Conservation (phyloP, 2,888 invertebrate genomes). For the Nomada ruficornis region DNA sequence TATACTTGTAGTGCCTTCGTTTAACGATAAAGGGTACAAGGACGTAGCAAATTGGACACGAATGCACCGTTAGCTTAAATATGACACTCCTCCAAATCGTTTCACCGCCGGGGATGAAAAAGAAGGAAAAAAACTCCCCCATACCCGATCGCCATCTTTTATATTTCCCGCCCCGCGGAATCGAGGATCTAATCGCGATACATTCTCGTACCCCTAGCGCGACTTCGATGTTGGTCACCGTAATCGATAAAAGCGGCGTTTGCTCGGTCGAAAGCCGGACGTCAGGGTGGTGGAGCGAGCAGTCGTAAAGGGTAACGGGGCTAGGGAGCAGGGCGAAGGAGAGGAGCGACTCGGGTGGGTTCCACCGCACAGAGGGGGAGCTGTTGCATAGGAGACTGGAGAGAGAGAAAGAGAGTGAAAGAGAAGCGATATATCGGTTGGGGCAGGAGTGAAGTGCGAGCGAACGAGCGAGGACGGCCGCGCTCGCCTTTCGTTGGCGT, state of each 20-base stretch:
- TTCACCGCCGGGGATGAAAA: background rate
- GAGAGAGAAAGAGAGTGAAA: slow-evolving; percentile 14
- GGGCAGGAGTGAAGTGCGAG: slow-evolving; percentile 53
- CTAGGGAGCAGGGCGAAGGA: slow-evolving; percentile 23
- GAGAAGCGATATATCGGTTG: slow-evolving; percentile 41
- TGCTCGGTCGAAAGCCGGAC: slow-evolving; percentile 60
- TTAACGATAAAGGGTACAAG: slow-evolving; percentile 28
- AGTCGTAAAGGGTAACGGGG: slow-evolving; percentile 37
- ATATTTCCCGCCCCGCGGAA: slow-evolving; percentile 36
- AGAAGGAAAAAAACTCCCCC: background rate
- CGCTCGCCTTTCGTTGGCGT: slow-evolving; percentile 67
- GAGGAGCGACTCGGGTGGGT: slow-evolving; percentile 25
- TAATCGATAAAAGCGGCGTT: slow-evolving; percentile 58
- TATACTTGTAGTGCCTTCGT: slow-evolving; percentile 43
- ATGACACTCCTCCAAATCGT: too few species aligned
- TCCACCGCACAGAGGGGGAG: slow-evolving; percentile 27
- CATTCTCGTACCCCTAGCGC: slow-evolving; percentile 12
- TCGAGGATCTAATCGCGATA: background rate
- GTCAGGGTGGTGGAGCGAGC: slow-evolving; percentile 60
- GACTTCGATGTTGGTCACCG: slow-evolving; percentile 42
- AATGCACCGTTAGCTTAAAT: background rate
- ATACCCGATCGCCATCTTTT: background rate
- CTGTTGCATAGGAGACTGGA: slow-evolving; percentile 37
- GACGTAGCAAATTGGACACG: background rate
- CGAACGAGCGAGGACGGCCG: slow-evolving; percentile 55